Conservation (phyloP, 2,113 vertebrate genomes). For the Pandion haliaetus region DNA sequence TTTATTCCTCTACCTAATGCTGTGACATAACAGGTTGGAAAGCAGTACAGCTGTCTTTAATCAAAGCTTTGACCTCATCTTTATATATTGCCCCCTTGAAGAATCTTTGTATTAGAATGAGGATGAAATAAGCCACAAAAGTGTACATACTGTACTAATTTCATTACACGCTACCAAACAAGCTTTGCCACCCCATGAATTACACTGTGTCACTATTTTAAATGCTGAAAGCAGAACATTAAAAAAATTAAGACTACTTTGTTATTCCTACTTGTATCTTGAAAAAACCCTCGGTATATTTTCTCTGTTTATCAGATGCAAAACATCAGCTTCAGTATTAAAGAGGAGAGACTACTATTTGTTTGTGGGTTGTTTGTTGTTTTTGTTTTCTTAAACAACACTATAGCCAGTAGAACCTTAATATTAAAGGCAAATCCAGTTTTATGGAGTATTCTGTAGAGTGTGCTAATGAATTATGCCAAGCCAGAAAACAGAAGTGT, state of each 20-base stretch:
- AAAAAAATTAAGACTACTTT: neutral
- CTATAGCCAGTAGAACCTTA: slow-evolving; percentile 54
- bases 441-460: slow-evolving; percentile 75
- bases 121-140: neutral
- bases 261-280: neutral
- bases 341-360: neutral
- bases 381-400: slow-evolving; percentile 46
- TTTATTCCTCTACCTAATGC: slow-evolving; percentile 10
- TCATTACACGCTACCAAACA: neutral
- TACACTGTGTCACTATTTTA: neutral
- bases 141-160: neutral
- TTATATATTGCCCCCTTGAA: neutral
- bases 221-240: neutral
- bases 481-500: slow-evolving; percentile 72
- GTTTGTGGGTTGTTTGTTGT: neutral
- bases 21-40: slow-evolving; percentile 39
- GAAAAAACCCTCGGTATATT: neutral
- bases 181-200: neutral
- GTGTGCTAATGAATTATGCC: slow-evolving; percentile 77
- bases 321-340: neutral
- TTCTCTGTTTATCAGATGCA: neutral
- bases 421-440: slow-evolving; percentile 66
- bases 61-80: neutral
- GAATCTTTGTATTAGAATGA: neutral
- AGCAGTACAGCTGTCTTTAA: neutral